These are phyloP conservation scores for Habropoda laboriosa DNA, from an alignment of 1,140 invertebrate species.

Conservation along the genomic window DNA sequence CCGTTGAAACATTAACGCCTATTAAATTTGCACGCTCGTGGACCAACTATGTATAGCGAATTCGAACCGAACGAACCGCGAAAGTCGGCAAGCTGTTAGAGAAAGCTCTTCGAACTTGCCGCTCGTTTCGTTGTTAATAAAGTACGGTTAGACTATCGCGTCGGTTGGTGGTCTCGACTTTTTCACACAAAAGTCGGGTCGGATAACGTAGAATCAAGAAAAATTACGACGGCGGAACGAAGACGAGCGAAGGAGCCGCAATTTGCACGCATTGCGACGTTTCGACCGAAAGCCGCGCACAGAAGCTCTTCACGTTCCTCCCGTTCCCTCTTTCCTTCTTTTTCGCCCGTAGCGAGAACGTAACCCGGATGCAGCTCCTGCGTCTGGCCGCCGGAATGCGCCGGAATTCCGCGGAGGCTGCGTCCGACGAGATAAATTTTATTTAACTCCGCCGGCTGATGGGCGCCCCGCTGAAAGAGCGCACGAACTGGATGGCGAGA, in stretches of 20 bases:
- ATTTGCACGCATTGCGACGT: conserved; percentile 58
- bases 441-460: conserved; percentile 64
- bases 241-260: conserved; percentile 8
- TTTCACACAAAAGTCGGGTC: background rate
- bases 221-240: conserved; percentile 19
- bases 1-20: conserved; percentile 14
- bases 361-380: conserved; percentile 56
- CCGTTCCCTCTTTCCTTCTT: conserved; percentile 10
- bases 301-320: background rate
- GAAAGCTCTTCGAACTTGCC: background rate
- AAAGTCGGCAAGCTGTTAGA: background rate
- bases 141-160: too few relatives aligned
- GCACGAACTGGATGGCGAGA: background rate
- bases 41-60: background rate
- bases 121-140: background rate
- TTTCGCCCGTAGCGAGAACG: conserved; percentile 38
- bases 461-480: conserved; percentile 23
- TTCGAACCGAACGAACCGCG: background rate
- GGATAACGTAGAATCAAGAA: background rate
- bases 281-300: conserved; percentile 33
- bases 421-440: conserved; percentile 70
- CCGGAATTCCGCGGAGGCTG: conserved; percentile 69
- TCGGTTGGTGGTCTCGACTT: too few relatives aligned
- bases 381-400: conserved; percentile 58
- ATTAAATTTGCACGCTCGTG: conserved; percentile 16